Evolutionary conservation across 2,113 vertebrate species (phyloP).

Genomic region (Hyla sarda): DNA sequence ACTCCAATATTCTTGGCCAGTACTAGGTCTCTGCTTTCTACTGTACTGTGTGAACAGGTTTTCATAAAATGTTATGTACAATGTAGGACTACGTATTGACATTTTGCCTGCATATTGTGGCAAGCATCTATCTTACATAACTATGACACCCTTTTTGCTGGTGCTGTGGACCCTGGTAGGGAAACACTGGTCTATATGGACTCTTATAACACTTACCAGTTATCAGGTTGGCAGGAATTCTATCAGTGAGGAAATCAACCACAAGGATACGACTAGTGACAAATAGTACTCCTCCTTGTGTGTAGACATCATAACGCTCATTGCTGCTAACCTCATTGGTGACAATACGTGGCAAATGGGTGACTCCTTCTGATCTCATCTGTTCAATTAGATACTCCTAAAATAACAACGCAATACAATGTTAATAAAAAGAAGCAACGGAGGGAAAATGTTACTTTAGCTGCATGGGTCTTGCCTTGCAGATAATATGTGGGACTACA

Average conservation of each 20-base stretch:
- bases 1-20: neutral
- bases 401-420: slow-evolving; percentile 47
- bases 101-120: too few relatives aligned
- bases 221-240: slow-evolving; percentile 92
- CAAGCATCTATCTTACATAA: too few relatives aligned
- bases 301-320: slow-evolving; percentile 89
- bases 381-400: slow-evolving; percentile 94
- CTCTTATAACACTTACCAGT: slow-evolving; percentile 76
- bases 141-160: too few relatives aligned
- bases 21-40: neutral
- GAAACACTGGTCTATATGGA: neutral
- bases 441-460: neutral
- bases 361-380: slow-evolving; percentile 84
- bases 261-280: slow-evolving; percentile 96
- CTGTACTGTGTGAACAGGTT: neutral
- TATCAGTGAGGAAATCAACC: slow-evolving; percentile 93
- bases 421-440: neutral
- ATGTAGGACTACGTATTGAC: too few relatives aligned
- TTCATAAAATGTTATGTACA: neutral
- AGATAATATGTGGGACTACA: too few relatives aligned
- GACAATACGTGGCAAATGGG: slow-evolving; percentile 85
- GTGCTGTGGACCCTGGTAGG: too few relatives aligned
- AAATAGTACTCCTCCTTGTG: slow-evolving; percentile 90
- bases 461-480: too few relatives aligned
- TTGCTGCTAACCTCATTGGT: slow-evolving; percentile 87